Conservation (phyloP, 2,113 vertebrate genomes). For the Nerophis ophidion region DNA sequence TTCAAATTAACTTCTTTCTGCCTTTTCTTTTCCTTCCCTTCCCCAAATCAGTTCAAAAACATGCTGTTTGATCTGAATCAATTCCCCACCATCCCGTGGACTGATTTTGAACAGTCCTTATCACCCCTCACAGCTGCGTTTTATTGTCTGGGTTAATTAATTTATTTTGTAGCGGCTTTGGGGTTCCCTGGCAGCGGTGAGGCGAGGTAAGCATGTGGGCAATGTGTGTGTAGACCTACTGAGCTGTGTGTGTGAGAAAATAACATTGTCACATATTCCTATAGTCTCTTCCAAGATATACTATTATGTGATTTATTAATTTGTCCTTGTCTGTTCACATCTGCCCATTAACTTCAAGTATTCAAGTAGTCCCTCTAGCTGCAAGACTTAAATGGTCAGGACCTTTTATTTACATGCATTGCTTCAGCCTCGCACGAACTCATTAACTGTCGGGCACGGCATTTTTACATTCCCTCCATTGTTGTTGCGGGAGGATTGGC, state of each 20-base stretch:
- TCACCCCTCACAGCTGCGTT: conserved; percentile 62
- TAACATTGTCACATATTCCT: conserved; percentile 14
- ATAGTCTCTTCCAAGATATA: conserved; percentile 10
- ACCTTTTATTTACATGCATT: neutral
- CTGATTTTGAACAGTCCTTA: conserved; percentile 56
- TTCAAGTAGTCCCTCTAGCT: neutral
- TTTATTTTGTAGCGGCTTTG: conserved; percentile 67
- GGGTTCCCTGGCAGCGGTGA: conserved; percentile 58
- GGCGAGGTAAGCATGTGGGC: conserved; percentile 48
- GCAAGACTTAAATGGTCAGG: neutral
- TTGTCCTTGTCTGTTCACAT: conserved; percentile 10
- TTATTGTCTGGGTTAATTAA: conserved; percentile 68
- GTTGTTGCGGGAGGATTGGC: conserved; percentile 3
- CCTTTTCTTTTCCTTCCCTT: neutral
- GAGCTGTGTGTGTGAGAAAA: conserved; percentile 18
- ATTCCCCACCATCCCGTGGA: conserved; percentile 41
- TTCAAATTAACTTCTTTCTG: conserved; percentile 37
- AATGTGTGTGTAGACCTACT: conserved; percentile 20
- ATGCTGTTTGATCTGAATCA: conserved; percentile 43
- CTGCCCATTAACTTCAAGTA: conserved; percentile 8
- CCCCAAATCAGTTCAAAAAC: conserved; percentile 24
- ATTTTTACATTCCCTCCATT: conserved; percentile 6
- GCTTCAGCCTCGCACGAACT: neutral
- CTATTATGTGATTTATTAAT: neutral
- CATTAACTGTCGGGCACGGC: neutral